Conservation (phyloP, 2,888 invertebrate species). For the Auanema sp. region DNA sequence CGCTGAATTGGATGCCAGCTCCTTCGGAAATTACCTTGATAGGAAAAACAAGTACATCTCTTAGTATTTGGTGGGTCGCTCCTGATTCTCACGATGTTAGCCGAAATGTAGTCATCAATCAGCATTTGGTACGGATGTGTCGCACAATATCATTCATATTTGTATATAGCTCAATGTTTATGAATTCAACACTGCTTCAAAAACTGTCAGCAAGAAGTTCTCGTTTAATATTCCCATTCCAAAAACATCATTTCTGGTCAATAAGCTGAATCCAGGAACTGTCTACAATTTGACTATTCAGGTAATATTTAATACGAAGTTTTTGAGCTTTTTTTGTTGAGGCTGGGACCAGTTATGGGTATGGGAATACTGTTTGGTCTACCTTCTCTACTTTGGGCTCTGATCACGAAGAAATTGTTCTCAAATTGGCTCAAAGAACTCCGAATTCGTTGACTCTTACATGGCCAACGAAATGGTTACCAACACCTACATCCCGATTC, state of each 20-base stretch:
- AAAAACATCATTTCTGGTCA: slow-evolving; percentile 30
- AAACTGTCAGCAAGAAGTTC: slow-evolving; percentile 22
- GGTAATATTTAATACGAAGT: slow-evolving; percentile 11
- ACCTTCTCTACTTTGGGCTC: slow-evolving; percentile 36
- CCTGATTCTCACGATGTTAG: slow-evolving; percentile 38
- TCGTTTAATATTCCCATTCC: slow-evolving; percentile 41
- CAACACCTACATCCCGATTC: slow-evolving; percentile 35
- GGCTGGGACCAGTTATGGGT: slow-evolving; percentile 51
- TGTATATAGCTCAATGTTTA: slow-evolving; percentile 45
- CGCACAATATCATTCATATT: background rate
- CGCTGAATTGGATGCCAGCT: slow-evolving; percentile 45
- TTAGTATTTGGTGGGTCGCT: slow-evolving; percentile 46
- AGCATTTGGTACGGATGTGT: slow-evolving; percentile 48
- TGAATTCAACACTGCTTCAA: slow-evolving; percentile 24
- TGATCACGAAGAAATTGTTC: slow-evolving; percentile 27
- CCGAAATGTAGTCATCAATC: slow-evolving; percentile 42
- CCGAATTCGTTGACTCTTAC: slow-evolving; percentile 45
- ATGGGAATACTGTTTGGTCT: slow-evolving; percentile 47
- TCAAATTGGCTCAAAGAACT: slow-evolving; percentile 33
- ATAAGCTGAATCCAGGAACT: slow-evolving; percentile 32
- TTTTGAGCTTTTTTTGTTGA: slow-evolving; percentile 1
- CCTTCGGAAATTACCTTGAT: slow-evolving; percentile 43
- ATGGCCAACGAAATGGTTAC: slow-evolving; percentile 47
- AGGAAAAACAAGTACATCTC: slow-evolving; percentile 35
- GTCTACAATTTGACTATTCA: slow-evolving; percentile 51